Base-by-base conservation (phyloP, 2,797 vertebrate genomes). In the Antennarius maculatus region DNA sequence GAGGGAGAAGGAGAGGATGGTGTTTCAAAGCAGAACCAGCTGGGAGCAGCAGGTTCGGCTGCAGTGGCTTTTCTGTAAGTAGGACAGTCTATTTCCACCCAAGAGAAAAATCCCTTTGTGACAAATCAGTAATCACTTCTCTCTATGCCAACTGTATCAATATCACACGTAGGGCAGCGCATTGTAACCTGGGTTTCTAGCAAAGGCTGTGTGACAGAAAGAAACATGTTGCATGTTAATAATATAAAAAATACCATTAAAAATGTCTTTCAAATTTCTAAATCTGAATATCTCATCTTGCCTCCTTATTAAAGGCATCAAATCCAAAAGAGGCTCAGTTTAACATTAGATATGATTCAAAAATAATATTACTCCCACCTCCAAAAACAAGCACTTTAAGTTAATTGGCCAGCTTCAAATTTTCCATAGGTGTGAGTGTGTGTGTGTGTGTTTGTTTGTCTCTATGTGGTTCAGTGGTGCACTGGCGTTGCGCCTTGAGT, bases 41-140 rank as follows among this genome's bases (percentile, higher is more conserved):
- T 84, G 82, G 80, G 71, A 89, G 80, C 76, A 88, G 89, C 82
- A 84, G 86, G 86, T 84, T 88, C 28, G 86, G 83, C 82, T 89
- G 88, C 34, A 29, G 83, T 69, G 77, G 79, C 27, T 70, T 81
- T 81, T 86, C 83, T 76, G 65, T 74, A 88, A 88, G 84, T 91
- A 86, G 88, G 89, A 76, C 87, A 89, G 64, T 73, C 81, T n/a
- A 54, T 71, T 83, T 85, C 65, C 68, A 75, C 71, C 80, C 59
- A 77, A 51, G 66, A 88, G 82, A 85, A 89, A 39, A 89, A 88
- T 88, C 86, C 76, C 61, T 85, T 85, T 81, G 75, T 84, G 79
- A 57, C 49, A 61, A 79, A 83, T 83, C 77, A 60, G 66, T 70
- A 61, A 77, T 81, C 82, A 69, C 47, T 75, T 81, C 48, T 50